Evolutionary conservation across 2,113 vertebrate species (phyloP).

Genomic region (Chionomys nivalis): DNA sequence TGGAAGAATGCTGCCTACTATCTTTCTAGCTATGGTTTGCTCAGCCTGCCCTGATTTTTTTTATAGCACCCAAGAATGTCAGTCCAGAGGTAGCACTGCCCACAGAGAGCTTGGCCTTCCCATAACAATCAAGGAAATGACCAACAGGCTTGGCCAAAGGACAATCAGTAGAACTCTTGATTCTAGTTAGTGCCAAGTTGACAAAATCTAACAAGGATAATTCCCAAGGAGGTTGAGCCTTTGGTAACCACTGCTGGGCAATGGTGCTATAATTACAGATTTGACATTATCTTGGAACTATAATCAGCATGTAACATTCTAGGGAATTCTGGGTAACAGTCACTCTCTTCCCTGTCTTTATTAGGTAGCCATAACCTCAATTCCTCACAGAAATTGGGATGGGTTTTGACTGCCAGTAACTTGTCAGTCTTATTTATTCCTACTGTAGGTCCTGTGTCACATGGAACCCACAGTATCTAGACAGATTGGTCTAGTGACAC

Average conservation of each 20-base stretch:
- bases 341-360: neutral
- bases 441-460: neutral
- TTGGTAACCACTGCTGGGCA: neutral
- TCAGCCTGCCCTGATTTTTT: neutral
- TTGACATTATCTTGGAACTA: constrained; percentile 6
- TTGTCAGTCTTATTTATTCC: neutral
- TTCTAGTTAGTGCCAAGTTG: too few relatives aligned
- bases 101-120: too few relatives aligned
- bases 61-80: neutral
- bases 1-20: neutral
- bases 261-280: neutral
- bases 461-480: neutral
- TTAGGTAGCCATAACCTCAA: neutral
- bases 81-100: too few relatives aligned
- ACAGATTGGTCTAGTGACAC: neutral
- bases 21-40: neutral
- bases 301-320: neutral
- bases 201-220: neutral
- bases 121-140: too few relatives aligned
- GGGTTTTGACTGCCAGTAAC: neutral
- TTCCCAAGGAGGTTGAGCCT: neutral
- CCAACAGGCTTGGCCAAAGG: too few relatives aligned
- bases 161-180: too few relatives aligned
- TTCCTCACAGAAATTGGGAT: neutral
- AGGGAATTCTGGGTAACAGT: too few relatives aligned